Base-by-base conservation (phyloP, 1,140 invertebrate genomes). In the Zophobas atratus region DNA sequence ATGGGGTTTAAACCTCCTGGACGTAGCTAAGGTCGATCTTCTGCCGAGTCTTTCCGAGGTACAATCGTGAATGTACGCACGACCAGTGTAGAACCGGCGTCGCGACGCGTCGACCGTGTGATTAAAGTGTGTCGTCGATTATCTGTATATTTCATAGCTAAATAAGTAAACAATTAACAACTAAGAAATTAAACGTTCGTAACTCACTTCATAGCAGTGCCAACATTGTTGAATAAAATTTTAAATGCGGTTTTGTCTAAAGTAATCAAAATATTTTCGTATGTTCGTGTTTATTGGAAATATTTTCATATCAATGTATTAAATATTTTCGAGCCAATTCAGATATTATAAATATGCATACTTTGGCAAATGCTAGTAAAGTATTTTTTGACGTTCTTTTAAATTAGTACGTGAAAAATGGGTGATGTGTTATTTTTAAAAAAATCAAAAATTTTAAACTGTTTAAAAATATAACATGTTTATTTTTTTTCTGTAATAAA, bases 81-180 rank as follows among this genome's bases (percentile, higher is more conserved):
- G 53, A 55, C 49, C 71, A 73, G 71, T 73, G 49, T 53, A 49
- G 71, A 46, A 75, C 53, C 72, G 72, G 72, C 72, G 72, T 75
- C 72, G 36, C 38, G 72, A 57, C 72, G 72, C 72, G 72, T 60
- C 72, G 72, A 75, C 53, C 72, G 72, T 75, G 60, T 75, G 72
- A 75, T 75, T 75, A 36, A 56, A 67, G 36, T 67, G 41, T 67
- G 60, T 39, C 60, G 60, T 43, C 8, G 60, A 67, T 67, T 67
- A 67, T 67, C 60, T 67, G 36, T 67, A 38, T 67, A 67, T 67
- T 20, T 20, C 39, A 67, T 67, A 67, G 39, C 43, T 41, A 67
- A 67, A 67, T 39, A 67, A 39, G 60, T 67, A 67, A 67, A 67
- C 60, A 67, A 67, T 67, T 67, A 67, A 67, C 41, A 67, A 67